Evolutionary conservation across 2,113 vertebrate genomes (phyloP).

Genomic region (Macaca nemestrina): DNA sequence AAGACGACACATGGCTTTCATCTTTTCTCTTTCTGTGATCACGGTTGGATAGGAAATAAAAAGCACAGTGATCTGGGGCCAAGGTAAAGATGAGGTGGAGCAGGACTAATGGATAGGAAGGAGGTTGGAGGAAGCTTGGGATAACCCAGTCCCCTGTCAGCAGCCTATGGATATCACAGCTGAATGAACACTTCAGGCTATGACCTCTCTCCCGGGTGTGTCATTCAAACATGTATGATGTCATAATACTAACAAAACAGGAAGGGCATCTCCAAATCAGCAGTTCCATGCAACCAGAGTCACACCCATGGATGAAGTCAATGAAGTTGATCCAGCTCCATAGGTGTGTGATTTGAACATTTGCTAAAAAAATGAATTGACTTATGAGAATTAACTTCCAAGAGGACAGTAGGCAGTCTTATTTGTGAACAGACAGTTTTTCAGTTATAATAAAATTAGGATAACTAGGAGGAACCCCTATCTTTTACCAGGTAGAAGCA

Average conservation of each 20-base stretch:
- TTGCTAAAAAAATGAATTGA: slow-evolving; percentile 18
- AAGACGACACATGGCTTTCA: neutral
- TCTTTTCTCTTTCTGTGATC: slow-evolving; percentile 30
- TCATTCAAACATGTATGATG: slow-evolving; percentile 51
- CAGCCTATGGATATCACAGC: neutral
- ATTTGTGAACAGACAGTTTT: neutral
- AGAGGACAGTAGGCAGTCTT: neutral
- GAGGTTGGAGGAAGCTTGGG: neutral
- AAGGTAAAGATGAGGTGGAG: neutral
- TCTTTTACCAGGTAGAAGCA: neutral
- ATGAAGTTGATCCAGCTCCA: neutral
- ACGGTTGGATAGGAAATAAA: neutral
- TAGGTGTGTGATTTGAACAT: slow-evolving; percentile 20
- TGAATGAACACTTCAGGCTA: neutral
- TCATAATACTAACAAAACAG: slow-evolving; percentile 49
- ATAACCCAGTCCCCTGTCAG: neutral
- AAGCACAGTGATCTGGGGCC: neutral
- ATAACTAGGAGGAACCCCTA: neutral
- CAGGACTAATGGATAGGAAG: neutral
- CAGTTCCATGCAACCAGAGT: neutral
- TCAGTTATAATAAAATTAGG: slow-evolving; percentile 13
- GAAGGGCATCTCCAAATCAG: slow-evolving; percentile 28
- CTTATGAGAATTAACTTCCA: slow-evolving; percentile 14
- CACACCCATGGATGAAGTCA: neutral
- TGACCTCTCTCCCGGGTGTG: slow-evolving; percentile 7